phyloP scores from a whole-genome alignment of 2,888 invertebrate genomes.

The Synanthedon tipuliformis region DNA sequence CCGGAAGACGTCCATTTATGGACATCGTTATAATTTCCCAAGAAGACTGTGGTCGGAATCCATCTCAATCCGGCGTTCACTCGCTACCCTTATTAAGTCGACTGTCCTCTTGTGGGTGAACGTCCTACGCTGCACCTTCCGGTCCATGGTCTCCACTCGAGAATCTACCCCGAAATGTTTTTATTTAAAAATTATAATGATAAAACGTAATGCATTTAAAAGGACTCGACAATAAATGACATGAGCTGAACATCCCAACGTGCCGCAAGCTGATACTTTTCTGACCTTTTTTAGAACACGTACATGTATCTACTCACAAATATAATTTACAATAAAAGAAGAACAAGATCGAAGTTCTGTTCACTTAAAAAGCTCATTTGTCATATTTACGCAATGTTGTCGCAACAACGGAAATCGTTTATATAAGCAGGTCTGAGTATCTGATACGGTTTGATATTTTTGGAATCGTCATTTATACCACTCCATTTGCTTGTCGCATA shows the following conservation, averaged over 20 bases:
- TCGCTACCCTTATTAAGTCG: no score
- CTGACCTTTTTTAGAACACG: not conserved
- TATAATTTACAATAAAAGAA: constrained; percentile 1
- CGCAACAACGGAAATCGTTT: constrained; percentile 1
- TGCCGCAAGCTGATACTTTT: not conserved
- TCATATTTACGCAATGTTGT: not conserved
- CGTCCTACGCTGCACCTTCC: no score
- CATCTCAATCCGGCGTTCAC: no score
- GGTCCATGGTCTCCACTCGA: no score
- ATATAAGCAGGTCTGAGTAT: not conserved
- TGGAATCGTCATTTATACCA: not conserved
- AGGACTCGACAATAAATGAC: constrained; percentile 4
- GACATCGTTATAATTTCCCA: no score
- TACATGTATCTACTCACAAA: constrained; percentile 2
- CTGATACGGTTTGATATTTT: not conserved
- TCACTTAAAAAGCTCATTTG: not conserved
- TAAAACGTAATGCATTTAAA: no score
- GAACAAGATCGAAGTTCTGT: not conserved
- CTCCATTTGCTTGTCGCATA: not conserved
- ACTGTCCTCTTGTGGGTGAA: no score
- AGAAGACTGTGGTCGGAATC: no score
- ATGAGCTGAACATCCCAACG: not conserved
- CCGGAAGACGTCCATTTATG: no score
- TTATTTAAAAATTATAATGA: no score
- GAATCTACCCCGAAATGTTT: no score